phyloP scores from a whole-genome alignment of 2,113 vertebrate species.

The Climacteris rufus region DNA sequence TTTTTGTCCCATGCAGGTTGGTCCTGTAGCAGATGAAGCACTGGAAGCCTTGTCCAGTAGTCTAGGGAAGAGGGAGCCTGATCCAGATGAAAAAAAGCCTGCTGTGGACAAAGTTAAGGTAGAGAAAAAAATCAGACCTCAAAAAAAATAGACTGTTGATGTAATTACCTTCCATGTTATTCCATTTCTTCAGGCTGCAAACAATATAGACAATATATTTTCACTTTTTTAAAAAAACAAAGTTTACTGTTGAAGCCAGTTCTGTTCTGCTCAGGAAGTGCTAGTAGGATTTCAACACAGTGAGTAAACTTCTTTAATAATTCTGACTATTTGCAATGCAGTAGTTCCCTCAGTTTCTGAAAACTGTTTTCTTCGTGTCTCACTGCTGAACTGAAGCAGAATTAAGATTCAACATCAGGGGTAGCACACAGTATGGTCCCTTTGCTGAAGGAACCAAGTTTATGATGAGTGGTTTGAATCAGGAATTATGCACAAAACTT shows the following conservation, averaged over 20 bases:
- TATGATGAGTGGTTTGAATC: not conserved
- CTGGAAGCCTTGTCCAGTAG: slow-evolving; percentile 70
- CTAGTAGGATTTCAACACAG: not conserved
- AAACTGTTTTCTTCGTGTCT: not conserved
- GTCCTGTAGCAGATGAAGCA: slow-evolving; percentile 21
- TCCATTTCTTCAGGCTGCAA: not conserved
- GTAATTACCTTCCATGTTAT: fast-evolving
- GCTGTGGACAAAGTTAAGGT: slow-evolving; percentile 74
- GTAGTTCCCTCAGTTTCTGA: not conserved
- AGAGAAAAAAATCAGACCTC: not conserved
- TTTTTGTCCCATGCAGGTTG: not conserved
- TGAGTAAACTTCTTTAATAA: not conserved
- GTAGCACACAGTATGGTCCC: not conserved
- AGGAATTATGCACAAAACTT: not conserved
- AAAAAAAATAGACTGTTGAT: not conserved
- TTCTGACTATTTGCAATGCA: not conserved
- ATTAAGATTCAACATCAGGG: not conserved
- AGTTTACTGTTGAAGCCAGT: not conserved
- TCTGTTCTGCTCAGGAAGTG: not conserved
- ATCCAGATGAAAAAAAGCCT: slow-evolving; percentile 63
- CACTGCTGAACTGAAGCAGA: not conserved
- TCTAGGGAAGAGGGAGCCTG: slow-evolving; percentile 55
- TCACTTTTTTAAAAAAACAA: not conserved
- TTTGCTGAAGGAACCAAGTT: not conserved
- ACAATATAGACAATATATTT: not conserved